Conservation (phyloP, 1,140 invertebrate genomes). For the Brachionus manjavacas region DNA sequence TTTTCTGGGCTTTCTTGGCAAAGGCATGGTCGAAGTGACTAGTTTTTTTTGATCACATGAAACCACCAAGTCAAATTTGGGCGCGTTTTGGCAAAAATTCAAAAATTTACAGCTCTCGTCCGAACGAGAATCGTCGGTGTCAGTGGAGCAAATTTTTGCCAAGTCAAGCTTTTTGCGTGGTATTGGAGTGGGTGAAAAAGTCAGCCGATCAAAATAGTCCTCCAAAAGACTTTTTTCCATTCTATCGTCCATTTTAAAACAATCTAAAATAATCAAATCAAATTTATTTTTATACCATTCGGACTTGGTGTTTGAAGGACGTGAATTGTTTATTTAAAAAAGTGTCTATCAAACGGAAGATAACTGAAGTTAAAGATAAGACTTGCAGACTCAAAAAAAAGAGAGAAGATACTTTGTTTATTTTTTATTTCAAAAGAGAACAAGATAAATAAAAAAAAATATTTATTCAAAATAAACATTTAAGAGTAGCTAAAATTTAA, state of each 20-base stretch:
- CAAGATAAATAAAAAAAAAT: conserved; percentile 1
- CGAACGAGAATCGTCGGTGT: not conserved
- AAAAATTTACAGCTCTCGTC: not conserved
- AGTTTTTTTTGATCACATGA: not conserved
- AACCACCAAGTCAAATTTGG: not conserved
- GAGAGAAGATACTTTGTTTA: not conserved
- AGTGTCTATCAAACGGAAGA: not conserved
- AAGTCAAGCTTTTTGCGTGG: not conserved
- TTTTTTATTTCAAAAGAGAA: not conserved
- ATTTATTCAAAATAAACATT: conserved; percentile 10
- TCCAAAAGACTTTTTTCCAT: not conserved
- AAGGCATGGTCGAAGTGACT: conserved; percentile 23
- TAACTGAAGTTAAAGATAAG: not conserved
- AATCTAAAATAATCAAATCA: not conserved
- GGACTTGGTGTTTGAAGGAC: not conserved
- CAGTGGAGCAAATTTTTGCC: not conserved
- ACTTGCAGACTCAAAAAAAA: not conserved
- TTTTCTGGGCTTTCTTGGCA: conserved; percentile 23
- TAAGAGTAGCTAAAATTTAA: not conserved
- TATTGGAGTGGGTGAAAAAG: conserved; percentile 7
- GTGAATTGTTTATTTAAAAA: not conserved
- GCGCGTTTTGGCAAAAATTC: not conserved
- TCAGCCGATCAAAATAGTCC: not conserved
- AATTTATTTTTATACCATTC: not conserved
- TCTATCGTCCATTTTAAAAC: not conserved